Evolutionary conservation across 92 coral and sea anemone species (phyloP).

Genomic region (Ricordea florida): DNA sequence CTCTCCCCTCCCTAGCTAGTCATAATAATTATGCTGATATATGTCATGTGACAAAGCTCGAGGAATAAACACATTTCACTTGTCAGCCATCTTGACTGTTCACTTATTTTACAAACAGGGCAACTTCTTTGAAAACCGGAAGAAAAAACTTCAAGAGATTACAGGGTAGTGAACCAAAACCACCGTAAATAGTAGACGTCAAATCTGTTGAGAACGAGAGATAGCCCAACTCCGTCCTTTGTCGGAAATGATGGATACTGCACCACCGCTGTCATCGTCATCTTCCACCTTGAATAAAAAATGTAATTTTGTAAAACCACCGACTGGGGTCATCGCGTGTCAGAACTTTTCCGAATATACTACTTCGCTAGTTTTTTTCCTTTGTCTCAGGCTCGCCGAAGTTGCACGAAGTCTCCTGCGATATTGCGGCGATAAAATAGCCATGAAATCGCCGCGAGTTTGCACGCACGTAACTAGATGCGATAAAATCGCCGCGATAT

Average conservation of each 20-base stretch:
- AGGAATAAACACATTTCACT: too few relatives aligned
- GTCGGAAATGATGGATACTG: not conserved
- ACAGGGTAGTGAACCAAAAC: not conserved
- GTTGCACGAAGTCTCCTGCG: not conserved
- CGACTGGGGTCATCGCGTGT: too few relatives aligned
- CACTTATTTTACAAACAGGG: too few relatives aligned
- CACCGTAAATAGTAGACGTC: not conserved
- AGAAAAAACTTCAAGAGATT: not conserved
- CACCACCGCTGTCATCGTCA: not conserved
- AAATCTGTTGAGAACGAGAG: not conserved
- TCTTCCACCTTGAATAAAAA: slow-evolving; percentile 5
- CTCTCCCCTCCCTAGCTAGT: too few relatives aligned
- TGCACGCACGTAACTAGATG: too few relatives aligned
- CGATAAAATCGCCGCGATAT: too few relatives aligned
- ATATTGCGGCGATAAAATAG: not conserved
- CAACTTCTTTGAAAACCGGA: slow-evolving; percentile 9
- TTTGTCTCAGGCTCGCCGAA: not conserved
- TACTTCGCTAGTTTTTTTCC: too few relatives aligned
- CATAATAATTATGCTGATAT: too few relatives aligned
- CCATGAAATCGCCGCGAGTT: not conserved
- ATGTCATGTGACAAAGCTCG: too few relatives aligned
- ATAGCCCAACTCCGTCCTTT: slow-evolving; percentile 5
- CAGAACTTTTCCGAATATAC: too few relatives aligned
- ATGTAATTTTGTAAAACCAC: too few relatives aligned
- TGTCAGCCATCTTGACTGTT: too few relatives aligned